Evolutionary conservation across 1,140 invertebrate species (phyloP), one percentile per base, ranked within the genome.

Genomic region (Nephotettix cincticeps): DNA sequence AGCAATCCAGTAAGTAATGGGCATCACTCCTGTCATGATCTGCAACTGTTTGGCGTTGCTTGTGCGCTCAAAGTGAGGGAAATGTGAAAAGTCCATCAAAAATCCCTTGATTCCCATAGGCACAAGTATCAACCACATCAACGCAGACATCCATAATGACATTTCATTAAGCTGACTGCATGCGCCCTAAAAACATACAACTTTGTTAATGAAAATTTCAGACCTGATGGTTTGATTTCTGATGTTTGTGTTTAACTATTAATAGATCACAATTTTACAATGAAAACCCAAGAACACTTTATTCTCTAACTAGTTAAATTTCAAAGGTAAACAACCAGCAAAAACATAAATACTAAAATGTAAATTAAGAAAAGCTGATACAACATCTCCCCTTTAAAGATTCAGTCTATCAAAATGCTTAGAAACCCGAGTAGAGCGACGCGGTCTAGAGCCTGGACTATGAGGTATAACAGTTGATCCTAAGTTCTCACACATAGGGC

Each of bases 31-130:
- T 13, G 88, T 86, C 78, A 91, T 89, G 78, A 87, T 84, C 79
- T 91, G 89, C 14, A 91, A 79, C 72, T 91, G 89, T 76, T 90
- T 91, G 21, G 85, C 84, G 74, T 85, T 86, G 69, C 82, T 73
- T 21, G 78, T 54, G 68, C 78, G 70, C 64, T 81, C 80, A 27
- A 74, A 74, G 1, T 82, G 72, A 0, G 89, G 83, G 72, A 85
- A 70, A 21, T 25, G 2, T 1, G 51, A 47, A 21, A 70, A 27
- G 63, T 70, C 56, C 19, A 21, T 58, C 14, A 70, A 19, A n/a
- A 70, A 25, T 17, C 32, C 23, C 17, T 45, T 47, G 56, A 70
- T 17, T 32, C 69, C 69, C 14, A 64, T 43, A 0, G 69, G 69
- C 17, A 47, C 9, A 13, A 47, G 25, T 27, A 27, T 11, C 3